phyloP scores from a whole-genome alignment of 2,797 vertebrate species.

The Coranthus polyacanthus region DNA sequence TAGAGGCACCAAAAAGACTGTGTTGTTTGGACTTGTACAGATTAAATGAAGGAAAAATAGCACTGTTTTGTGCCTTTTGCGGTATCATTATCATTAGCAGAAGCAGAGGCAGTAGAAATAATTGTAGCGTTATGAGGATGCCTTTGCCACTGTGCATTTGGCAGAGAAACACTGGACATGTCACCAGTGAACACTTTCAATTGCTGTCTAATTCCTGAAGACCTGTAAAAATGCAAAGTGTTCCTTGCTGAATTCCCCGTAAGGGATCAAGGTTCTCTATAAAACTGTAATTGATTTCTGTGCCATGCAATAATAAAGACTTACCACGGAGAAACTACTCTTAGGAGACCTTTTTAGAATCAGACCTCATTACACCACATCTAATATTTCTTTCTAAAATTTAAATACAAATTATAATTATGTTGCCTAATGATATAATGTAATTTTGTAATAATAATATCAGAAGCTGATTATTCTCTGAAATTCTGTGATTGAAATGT shows the following conservation, averaged over 20 bases:
- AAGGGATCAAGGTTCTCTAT: conserved; percentile 72
- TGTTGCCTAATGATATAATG: conserved; percentile 57
- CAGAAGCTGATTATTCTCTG: conserved; percentile 22
- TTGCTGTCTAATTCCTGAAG: conserved; percentile 48
- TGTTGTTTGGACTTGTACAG: not conserved
- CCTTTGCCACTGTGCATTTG: not conserved
- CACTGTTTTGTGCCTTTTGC: conserved; percentile 1
- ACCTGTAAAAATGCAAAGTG: conserved; percentile 72
- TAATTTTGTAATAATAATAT: conserved; percentile 56
- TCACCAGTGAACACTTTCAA: conserved; percentile 37
- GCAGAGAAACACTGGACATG: conserved; percentile 15
- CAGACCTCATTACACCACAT: conserved; percentile 67
- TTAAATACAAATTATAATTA: conserved; percentile 64
- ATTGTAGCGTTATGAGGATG: not conserved
- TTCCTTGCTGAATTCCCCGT: conserved; percentile 70
- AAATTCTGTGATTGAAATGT: conserved; percentile 26
- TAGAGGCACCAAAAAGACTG: conserved; percentile 28
- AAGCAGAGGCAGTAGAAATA: not conserved
- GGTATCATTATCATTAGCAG: not conserved
- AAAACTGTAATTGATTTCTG: conserved; percentile 79
- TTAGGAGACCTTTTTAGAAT: conserved; percentile 68
- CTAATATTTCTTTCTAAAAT: conserved; percentile 59
- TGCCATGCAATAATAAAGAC: conserved; percentile 74
- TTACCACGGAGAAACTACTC: conserved; percentile 65
- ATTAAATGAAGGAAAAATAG: not conserved